These are phyloP conservation scores for Dasysyrphus albostriatus DNA, from an alignment of 2,888 invertebrate species.

Conservation along the genomic window DNA sequence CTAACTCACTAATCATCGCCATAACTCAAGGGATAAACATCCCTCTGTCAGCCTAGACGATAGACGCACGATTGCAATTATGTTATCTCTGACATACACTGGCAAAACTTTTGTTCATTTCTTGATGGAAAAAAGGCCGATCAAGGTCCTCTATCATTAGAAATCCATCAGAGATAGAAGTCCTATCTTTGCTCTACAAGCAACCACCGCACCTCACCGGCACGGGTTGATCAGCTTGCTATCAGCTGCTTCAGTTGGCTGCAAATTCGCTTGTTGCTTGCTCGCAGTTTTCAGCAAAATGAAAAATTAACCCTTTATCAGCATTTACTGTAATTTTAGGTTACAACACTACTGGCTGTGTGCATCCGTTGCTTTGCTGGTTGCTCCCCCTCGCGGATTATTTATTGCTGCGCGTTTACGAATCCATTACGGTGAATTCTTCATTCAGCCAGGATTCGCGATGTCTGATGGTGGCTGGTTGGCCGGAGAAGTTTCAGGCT, in stretches of 20 bases:
- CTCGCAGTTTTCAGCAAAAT: slow-evolving; percentile 77
- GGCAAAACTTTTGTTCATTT: slow-evolving; percentile 4
- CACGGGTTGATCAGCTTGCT: slow-evolving; percentile 54
- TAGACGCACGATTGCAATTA: slow-evolving; percentile 13
- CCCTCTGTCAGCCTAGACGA: slow-evolving; percentile 27
- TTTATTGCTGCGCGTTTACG: slow-evolving; percentile 75
- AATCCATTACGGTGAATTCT: slow-evolving; percentile 75
- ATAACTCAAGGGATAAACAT: slow-evolving; percentile 68
- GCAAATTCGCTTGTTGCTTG: slow-evolving; percentile 66
- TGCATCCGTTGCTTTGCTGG: slow-evolving; percentile 44
- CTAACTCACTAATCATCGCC: slow-evolving; percentile 50
- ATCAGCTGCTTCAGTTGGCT: slow-evolving; percentile 37
- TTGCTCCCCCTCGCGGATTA: slow-evolving; percentile 55
- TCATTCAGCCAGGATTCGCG: slow-evolving; percentile 70
- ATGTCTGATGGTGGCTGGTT: slow-evolving; percentile 39
- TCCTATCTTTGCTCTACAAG: slow-evolving; percentile 52
- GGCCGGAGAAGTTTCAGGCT: slow-evolving; percentile 17
- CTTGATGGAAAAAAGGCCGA: slow-evolving; percentile 58
- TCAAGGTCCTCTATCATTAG: slow-evolving; percentile 71
- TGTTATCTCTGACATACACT: slow-evolving; percentile 11
- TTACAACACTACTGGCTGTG: slow-evolving; percentile 76
- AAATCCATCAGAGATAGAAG: slow-evolving; percentile 68
- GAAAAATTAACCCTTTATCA: slow-evolving; percentile 84
- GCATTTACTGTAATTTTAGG: slow-evolving; percentile 84
- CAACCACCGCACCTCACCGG: not conserved